A percentile compares a stretch with the other conserved stretches of the same genome.
Conservation (phyloP, 2,113 vertebrate genomes). For the Xyrauchen texanus region DNA sequence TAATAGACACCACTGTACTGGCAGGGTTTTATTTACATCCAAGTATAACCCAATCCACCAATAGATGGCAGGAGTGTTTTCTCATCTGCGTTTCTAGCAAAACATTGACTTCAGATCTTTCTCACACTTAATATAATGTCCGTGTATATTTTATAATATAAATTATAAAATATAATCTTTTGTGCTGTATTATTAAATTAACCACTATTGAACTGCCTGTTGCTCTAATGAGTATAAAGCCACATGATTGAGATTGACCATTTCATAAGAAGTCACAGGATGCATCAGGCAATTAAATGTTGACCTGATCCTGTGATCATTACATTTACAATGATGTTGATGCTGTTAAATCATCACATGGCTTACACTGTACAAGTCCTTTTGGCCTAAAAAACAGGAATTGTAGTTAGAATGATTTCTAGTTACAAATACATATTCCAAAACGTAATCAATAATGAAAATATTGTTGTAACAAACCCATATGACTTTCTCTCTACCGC, state of each 20-base stretch:
- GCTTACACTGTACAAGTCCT: too few relatives aligned
- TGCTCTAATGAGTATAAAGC: constrained; percentile 5
- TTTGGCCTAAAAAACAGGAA: too few relatives aligned
- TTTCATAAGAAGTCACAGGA: constrained; percentile 30
- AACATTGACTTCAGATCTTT: constrained; percentile 2
- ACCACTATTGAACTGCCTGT: constrained; percentile 13
- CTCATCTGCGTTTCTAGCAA: constrained; percentile 1
- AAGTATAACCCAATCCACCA: constrained; percentile 1
- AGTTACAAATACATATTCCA: too few relatives aligned
- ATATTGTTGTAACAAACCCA: too few relatives aligned
- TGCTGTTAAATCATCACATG: constrained; percentile 1
- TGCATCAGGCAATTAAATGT: constrained; percentile 16
- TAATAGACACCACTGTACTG: not conserved
- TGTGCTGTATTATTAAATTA: constrained; percentile 39
- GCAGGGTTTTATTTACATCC: not conserved
- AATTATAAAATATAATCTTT: too few relatives aligned
- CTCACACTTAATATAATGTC: not conserved
- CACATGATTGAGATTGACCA: constrained; percentile 7
- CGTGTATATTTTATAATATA: too few relatives aligned
- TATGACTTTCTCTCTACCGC: too few relatives aligned
- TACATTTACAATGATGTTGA: constrained; percentile 6
- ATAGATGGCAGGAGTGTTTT: constrained; percentile 51
- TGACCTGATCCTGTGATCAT: constrained; percentile 27
- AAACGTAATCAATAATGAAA: too few relatives aligned
- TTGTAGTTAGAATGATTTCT: too few relatives aligned